Conservation (phyloP, 2,113 vertebrate genomes). For the Paraplagusia blochii region DNA sequence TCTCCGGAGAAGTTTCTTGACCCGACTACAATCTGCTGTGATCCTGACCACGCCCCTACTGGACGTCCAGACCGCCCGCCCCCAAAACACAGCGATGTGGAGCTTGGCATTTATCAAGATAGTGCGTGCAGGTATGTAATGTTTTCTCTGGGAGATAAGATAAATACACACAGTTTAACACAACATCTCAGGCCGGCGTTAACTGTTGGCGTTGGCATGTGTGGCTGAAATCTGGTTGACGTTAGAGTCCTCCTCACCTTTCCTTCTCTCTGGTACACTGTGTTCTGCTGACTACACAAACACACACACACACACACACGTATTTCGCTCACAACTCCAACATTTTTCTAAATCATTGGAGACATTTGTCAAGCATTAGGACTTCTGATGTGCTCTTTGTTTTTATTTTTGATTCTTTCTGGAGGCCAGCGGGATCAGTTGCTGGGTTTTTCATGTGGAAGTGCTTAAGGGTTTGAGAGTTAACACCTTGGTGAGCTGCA, state of each 20-base stretch:
- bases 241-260: conserved; percentile 72
- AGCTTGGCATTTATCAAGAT: conserved; percentile 70
- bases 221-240: conserved; percentile 69
- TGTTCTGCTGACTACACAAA: conserved; percentile 63
- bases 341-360: conserved; percentile 74
- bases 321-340: conserved; percentile 35
- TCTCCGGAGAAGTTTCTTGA: conserved; percentile 47
- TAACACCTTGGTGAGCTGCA: conserved; percentile 96
- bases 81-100: conserved; percentile 46
- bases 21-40: conserved; percentile 29
- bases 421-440: conserved; percentile 83
- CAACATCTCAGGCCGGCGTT: conserved; percentile 68
- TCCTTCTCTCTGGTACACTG: conserved; percentile 42
- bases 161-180: conserved; percentile 77
- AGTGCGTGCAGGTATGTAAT: conserved; percentile 69
- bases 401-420: conserved; percentile 65
- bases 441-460: conserved; percentile 94
- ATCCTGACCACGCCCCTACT: conserved; percentile 38
- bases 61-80: conserved; percentile 15
- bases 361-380: conserved; percentile 62
- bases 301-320: conserved; percentile 14
- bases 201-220: conserved; percentile 77
- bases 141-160: conserved; percentile 76
- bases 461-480: conserved; percentile 96
- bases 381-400: conserved; percentile 79